Evolutionary conservation across 2,797 vertebrate genomes (phyloP).

Genomic region (Hydrolagus colliei): DNA sequence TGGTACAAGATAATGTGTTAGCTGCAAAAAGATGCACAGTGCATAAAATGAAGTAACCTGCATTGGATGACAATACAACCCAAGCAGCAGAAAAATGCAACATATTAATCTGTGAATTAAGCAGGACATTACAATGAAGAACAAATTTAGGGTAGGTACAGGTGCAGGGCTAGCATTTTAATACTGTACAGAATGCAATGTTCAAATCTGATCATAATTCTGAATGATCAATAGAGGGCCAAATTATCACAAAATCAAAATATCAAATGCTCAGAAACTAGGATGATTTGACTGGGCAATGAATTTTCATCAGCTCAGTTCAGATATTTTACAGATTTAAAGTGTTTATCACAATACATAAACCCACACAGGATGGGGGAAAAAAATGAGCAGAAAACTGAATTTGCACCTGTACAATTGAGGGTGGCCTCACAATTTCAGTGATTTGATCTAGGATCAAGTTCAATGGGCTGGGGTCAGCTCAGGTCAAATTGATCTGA

Average conservation of each 20-base stretch:
- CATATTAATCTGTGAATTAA: too few relatives aligned
- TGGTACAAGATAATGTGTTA: slow-evolving; percentile 16
- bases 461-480: slow-evolving; percentile 27
- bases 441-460: slow-evolving; percentile 31
- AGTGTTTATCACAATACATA: slow-evolving; percentile 4
- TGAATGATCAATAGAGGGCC: background rate
- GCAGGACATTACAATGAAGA: background rate
- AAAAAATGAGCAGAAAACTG: background rate
- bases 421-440: slow-evolving; percentile 23
- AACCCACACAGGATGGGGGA: background rate
- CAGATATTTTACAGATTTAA: background rate
- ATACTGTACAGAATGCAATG: too few relatives aligned
- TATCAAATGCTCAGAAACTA: background rate
- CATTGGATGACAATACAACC: background rate
- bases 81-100: background rate
- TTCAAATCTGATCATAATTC: too few relatives aligned
- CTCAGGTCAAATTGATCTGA: slow-evolving; percentile 27
- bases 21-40: slow-evolving; percentile 11
- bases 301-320: background rate
- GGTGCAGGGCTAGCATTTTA: background rate
- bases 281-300: background rate
- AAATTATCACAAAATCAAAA: background rate
- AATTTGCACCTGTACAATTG: background rate
- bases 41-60: slow-evolving; percentile 12
- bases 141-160: slow-evolving; percentile 4